Evolutionary conservation across 2,113 vertebrate genomes (phyloP).

Genomic region (Myotis yumanensis): DNA sequence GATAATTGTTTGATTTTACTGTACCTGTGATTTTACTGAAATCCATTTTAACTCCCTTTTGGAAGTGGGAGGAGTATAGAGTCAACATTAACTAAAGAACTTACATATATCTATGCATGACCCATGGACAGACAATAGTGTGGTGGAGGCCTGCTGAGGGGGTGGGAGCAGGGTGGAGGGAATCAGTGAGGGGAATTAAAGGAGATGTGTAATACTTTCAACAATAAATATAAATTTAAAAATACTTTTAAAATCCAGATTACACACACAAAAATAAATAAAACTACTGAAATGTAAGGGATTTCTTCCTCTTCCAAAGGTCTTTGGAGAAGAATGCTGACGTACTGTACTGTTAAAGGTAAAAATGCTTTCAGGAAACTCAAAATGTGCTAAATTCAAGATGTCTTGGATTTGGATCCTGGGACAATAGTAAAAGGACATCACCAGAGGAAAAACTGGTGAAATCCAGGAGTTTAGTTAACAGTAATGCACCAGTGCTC

Average conservation of each 20-base stretch:
- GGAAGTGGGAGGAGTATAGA: neutral
- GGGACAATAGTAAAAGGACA: neutral
- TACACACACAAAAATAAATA: neutral
- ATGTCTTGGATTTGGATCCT: neutral
- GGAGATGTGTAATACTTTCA: too few species aligned
- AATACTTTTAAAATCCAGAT: too few species aligned
- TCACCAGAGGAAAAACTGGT: neutral
- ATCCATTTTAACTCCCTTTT: slow-evolving; percentile 14
- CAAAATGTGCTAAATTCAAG: neutral
- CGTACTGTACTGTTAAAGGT: neutral
- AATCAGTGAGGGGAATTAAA: too few species aligned
- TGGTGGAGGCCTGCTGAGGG: too few species aligned
- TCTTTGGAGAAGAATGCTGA: neutral
- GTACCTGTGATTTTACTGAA: neutral
- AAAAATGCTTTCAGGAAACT: neutral
- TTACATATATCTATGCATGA: too few species aligned
- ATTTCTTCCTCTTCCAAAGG: neutral
- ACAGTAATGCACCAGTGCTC: neutral
- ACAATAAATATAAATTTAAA: too few species aligned
- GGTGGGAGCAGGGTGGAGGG: too few species aligned
- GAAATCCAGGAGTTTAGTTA: neutral
- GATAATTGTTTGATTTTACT: neutral
- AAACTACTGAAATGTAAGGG: neutral
- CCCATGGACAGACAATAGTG: too few species aligned
- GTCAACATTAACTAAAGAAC: neutral